Percentiles rank a stretch among this genome's conserved stretches.
phyloP scores from a whole-genome alignment of 2,797 vertebrate genomes.

The Fistularia commersonii region DNA sequence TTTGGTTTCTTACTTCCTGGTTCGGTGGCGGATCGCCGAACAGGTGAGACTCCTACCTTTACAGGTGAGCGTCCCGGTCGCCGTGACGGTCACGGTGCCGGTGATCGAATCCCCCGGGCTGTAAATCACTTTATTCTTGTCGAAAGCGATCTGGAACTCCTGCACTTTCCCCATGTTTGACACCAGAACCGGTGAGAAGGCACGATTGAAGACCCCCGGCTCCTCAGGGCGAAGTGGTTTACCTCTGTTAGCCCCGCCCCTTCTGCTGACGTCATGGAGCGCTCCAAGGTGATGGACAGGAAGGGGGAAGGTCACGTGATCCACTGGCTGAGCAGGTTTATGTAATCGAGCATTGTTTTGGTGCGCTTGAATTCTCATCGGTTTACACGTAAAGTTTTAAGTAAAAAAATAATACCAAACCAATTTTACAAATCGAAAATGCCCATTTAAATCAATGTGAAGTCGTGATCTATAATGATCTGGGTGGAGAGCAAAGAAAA shows the following conservation, averaged over 20 bases:
- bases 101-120: constrained; percentile 71
- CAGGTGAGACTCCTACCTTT: constrained; percentile 70
- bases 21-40: constrained; percentile 14
- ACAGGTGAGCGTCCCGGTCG: constrained; percentile 56
- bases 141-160: constrained; percentile 64
- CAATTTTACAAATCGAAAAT: no score
- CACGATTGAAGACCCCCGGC: not conserved
- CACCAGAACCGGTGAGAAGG: not conserved
- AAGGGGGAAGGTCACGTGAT: no score
- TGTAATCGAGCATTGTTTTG: no score
- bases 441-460: no score
- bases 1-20: constrained; percentile 59
- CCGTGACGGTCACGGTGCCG: constrained; percentile 58
- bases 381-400: no score
- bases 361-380: no score
- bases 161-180: constrained; percentile 73
- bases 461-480: no score
- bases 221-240: not conserved
- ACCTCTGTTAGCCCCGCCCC: constrained; percentile 36
- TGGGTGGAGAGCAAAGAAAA: no score
- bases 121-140: constrained; percentile 67
- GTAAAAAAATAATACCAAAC: no score
- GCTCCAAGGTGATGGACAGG: no score
- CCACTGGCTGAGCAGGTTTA: no score
- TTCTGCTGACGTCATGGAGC: not conserved